Conservation (phyloP, 2,113 vertebrate genomes). For the Dendrocopos noguchii region DNA sequence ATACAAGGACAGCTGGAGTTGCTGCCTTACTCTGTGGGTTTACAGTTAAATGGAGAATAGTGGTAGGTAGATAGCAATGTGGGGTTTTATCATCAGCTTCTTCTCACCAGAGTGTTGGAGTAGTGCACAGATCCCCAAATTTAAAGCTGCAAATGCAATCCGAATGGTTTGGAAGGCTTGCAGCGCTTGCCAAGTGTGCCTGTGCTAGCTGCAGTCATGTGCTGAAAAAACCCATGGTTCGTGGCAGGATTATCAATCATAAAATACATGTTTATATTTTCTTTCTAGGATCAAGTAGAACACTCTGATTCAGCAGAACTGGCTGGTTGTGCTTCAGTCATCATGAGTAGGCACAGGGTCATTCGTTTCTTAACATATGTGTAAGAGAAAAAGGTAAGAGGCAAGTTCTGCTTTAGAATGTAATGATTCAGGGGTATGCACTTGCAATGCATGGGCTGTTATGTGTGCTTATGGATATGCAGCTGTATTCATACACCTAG, state of each 20-base stretch:
- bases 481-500: background rate
- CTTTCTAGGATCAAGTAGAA: conserved; percentile 71
- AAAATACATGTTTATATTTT: conserved; percentile 64
- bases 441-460: background rate
- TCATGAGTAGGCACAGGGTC: conserved; percentile 75
- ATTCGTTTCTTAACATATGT: conserved; percentile 61
- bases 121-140: conserved; percentile 1
- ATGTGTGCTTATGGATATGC: background rate
- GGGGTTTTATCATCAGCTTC: conserved; percentile 23
- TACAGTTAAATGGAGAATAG: conserved; percentile 35
- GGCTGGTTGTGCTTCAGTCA: conserved; percentile 63
- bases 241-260: conserved; percentile 44
- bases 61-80: background rate
- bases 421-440: background rate
- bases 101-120: conserved; percentile 11
- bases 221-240: conserved; percentile 21
- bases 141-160: conserved; percentile 33
- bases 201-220: conserved; percentile 29
- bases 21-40: conserved; percentile 11
- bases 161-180: background rate
- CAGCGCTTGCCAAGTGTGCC: conserved; percentile 39
- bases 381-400: conserved; percentile 76
- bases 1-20: conserved; percentile 3
- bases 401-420: conserved; percentile 12
- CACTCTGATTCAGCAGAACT: conserved; percentile 70